A percentile compares a stretch with the other conserved stretches of the same genome.
These are phyloP conservation scores for Panzeria rudis DNA, from an alignment of 2,888 invertebrate species.

Conservation along the genomic window DNA sequence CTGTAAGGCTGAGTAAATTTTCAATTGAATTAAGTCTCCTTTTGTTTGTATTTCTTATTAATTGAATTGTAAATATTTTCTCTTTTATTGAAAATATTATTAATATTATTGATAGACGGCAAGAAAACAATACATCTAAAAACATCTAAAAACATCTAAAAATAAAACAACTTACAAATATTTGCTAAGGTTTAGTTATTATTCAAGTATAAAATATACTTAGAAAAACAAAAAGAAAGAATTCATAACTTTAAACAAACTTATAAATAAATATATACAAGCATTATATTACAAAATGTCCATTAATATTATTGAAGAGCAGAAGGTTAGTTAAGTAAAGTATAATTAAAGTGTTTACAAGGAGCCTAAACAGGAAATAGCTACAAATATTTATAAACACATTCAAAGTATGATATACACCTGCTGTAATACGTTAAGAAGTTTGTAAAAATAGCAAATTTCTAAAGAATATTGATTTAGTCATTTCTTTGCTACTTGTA, in stretches of 20 bases:
- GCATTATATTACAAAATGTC: slow-evolving; percentile 17
- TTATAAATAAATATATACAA: background rate
- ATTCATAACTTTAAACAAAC: background rate
- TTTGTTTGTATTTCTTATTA: slow-evolving; percentile 6
- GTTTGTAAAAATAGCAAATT: background rate
- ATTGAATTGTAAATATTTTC: slow-evolving; percentile 28
- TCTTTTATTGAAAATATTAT: background rate
- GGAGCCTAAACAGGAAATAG: background rate
- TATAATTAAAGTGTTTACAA: background rate
- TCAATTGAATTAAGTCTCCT: no score
- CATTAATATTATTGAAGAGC: slow-evolving; percentile 16
- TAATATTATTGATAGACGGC: slow-evolving; percentile 16
- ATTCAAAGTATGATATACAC: background rate
- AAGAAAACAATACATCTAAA: background rate
- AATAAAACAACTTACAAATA: background rate
- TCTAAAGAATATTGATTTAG: background rate
- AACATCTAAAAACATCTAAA: background rate
- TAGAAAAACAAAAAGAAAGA: background rate
- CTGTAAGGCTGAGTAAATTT: no score
- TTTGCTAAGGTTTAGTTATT: slow-evolving; percentile 5
- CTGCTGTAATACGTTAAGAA: background rate
- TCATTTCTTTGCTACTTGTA: background rate
- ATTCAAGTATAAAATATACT: slow-evolving; percentile 16
- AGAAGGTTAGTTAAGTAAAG: background rate
- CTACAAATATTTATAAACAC: background rate